Evolutionary conservation across 2,113 vertebrate genomes (phyloP), one percentile per base, ranked within the genome.

Genomic region (Neogobius melanostomus): DNA sequence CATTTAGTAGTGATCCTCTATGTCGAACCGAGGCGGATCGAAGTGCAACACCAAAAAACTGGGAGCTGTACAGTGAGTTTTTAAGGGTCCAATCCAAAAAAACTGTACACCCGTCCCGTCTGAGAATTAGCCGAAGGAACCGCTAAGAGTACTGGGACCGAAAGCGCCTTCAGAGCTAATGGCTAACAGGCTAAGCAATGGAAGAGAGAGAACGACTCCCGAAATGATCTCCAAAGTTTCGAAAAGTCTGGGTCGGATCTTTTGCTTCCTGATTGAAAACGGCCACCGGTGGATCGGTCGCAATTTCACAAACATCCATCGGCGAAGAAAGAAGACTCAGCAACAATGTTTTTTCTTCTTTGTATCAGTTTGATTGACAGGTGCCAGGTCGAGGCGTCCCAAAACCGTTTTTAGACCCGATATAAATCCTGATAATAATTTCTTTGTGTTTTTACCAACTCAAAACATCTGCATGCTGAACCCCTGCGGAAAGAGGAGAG

Each of bases 381-480:
- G 94, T 93, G 92, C 94, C 91, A 68, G 64, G 28, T 36, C 28
- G 28, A 49, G 52, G 62, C 5, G 11, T 42, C 47, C 59, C 70
- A 65, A 67, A 53, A 50, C 52, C 56, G 50, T 76, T 48, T 81
- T 79, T 57, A 65, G 63, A 79, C 84, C 68, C 67, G 75, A 75
- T 82, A 48, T 62, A 68, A 56, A 85, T 94, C 95, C 93, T 92
- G 92, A 86, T 86, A 90, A 94, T 91, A 73, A 72, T 67, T 91
- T 93, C 91, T 90, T 86, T 77, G 91, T 91, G 89, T 90, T 83
- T 42, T 61, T 28, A 72, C 72, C 89, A 65, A 62, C 94, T 98
- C 95, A 99, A 96, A 99, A 99, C 97, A 99, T 99, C 77, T 95
- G 96, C 96, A 99, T 99, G 86, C 94, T 96, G 92, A 99, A 99